Base-by-base conservation (phyloP, 2,797 vertebrate genomes). In the Dipus sagitta region DNA sequence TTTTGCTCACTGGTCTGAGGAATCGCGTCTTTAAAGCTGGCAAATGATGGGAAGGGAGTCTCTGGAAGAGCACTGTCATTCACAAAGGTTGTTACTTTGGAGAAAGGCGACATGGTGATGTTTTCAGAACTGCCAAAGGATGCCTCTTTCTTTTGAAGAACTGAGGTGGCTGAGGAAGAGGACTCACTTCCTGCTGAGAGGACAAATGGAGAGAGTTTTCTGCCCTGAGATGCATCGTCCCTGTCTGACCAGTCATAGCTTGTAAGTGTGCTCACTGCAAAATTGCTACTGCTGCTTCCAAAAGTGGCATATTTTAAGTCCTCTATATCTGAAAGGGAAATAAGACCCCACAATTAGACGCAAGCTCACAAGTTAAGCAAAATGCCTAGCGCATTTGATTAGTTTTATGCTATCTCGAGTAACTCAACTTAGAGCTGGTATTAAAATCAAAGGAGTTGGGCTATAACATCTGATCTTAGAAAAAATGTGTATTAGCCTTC, bases 271-370 rank as follows among this genome's bases (percentile, higher is more conserved):
- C 99, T 98, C 97, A 98, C 96, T 60, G 97, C 97, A 62, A 99
- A 99, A 96, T 96, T 97, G 32, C 97, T 98, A 97, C 96, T 95
- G 71, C 74, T 98, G 88, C 98, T 99, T 97, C 99, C 99, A 87
- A 99, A 99, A 1, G 99, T 98, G 98, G 99, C 98, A 95, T 99
- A 99, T 98, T 99, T 99, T 96, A 99, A 98, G 98, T 99, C 99
- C 87, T 99, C 99, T 97, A 98, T 97, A 98, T 99, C 99, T 99
- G 99, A 97, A 99, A 98, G 96, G 97, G 96, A 98, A 97, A 95
- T 96, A 97, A 97, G 96, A 67, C 85, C 98, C 94, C 96, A 94
- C 92, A 82, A 18, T 98, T 97, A 98, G 96, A 96, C 95, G 96
- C 80, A 38, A 87, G 68, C 90, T 92, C 92, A 88, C 5, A 34